These are phyloP conservation scores for Halichoerus grypus DNA, from an alignment of 2,113 vertebrate species.

Conservation along the genomic window DNA sequence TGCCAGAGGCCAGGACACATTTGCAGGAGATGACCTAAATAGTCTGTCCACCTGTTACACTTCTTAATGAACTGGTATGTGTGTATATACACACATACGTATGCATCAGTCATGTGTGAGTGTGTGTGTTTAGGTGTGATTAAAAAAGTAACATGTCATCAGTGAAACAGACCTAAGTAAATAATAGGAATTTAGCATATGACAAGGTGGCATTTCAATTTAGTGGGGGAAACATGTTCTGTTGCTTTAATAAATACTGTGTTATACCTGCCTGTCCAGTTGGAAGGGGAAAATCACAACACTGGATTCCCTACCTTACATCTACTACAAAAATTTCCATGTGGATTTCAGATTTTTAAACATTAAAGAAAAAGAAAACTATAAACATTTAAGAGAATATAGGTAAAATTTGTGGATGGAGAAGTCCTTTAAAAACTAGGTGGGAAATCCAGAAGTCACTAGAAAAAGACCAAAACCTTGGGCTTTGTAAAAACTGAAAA, in stretches of 20 bases:
- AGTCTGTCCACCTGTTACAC: too few species aligned
- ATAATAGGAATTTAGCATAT: background rate
- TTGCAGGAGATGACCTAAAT: slow-evolving; percentile 24
- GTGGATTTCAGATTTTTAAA: background rate
- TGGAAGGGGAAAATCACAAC: background rate
- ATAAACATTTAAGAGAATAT: background rate
- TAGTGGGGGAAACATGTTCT: background rate
- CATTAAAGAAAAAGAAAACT: background rate
- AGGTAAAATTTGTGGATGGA: background rate
- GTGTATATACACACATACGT: background rate
- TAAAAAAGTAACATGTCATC: background rate
- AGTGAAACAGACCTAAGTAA: background rate
- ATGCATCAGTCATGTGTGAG: rapidly evolving
- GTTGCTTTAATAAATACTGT: background rate
- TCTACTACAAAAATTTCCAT: background rate
- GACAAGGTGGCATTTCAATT: background rate
- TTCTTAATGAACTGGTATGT: background rate
- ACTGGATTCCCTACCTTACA: background rate
- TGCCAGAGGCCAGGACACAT: slow-evolving; percentile 47
- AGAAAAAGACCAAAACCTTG: background rate
- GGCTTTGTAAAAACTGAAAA: background rate
- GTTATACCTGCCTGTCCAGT: background rate
- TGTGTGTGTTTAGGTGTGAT: background rate
- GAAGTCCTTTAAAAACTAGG: background rate
- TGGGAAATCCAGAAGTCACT: background rate